phyloP scores from a whole-genome alignment of 1,140 invertebrate species.

The Anastatus disparis region DNA sequence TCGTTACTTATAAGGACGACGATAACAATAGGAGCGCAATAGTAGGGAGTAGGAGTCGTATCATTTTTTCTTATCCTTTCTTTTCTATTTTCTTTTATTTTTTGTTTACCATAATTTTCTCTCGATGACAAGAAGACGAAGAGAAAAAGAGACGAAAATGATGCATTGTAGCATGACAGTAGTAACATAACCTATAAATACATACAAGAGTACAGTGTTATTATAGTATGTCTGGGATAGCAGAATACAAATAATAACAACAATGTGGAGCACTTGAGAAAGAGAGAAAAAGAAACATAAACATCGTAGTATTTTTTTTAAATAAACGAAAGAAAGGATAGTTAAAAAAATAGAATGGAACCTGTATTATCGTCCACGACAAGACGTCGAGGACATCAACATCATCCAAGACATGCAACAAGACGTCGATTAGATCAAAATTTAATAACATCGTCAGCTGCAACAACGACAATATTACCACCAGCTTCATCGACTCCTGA shows the following conservation, averaged over 20 bases:
- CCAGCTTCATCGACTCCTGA: constrained; percentile 51
- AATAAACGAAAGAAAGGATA: not conserved
- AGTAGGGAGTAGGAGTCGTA: not conserved
- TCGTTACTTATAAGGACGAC: not conserved
- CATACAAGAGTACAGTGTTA: too few relatives aligned
- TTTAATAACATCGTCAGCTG: not conserved
- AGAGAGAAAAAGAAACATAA: not conserved
- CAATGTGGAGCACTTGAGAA: too few relatives aligned
- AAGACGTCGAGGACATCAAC: constrained; percentile 81
- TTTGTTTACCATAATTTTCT: too few relatives aligned
- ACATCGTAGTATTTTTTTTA: too few relatives aligned
- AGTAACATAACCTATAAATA: not conserved
- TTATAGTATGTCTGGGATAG: not conserved
- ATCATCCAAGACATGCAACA: constrained; percentile 73
- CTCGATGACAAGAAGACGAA: too few relatives aligned
- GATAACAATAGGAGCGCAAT: not conserved
- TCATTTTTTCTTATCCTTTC: constrained; percentile 8
- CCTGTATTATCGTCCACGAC: constrained; percentile 68
- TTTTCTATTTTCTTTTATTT: not conserved
- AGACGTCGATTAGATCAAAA: constrained; percentile 63
- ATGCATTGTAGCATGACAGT: not conserved
- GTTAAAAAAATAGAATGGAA: constrained; percentile 60
- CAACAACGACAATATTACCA: not conserved
- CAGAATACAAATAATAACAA: not conserved
- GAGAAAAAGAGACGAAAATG: too few relatives aligned